Base-by-base conservation (phyloP, 2,888 invertebrate genomes). In the Plagiodera versicolora region DNA sequence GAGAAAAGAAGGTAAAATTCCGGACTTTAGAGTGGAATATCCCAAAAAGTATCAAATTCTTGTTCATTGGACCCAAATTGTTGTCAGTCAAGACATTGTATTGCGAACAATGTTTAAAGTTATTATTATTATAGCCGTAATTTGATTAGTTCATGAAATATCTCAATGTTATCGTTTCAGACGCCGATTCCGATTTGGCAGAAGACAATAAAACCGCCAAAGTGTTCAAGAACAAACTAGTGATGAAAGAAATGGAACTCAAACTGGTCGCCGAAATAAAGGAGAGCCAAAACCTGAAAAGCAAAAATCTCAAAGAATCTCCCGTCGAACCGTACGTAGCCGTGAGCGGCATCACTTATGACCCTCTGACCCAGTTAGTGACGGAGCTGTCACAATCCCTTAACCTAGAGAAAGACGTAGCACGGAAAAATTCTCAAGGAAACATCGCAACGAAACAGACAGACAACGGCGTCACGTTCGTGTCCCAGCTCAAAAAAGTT, bases 331-430 rank as follows among this genome's bases (percentile, higher is more conserved):
- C 73, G 46, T 61, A 74, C 77, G 70, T 77, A 72, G 76, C 83
- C 50, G 82, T 82, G 81, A 83, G 85, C 65, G 77, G 82, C 32
- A 82, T 83, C 79, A 82, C 84, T 62, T 78, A 84, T 68, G 92
- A 92, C 79, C 93, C 93, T 0, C 92, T 90, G 10, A 85, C 90
- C 53, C 87, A 93, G 74, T 82, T 94, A 66, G 89, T 94, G 9
- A 90, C 89, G 11, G 94, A 94, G 80, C 83, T 94, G 56, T 92
- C 92, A 52, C 94, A 94, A 79, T 91, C 89, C 73, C 86, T 94
- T 73, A 90, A 90, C 58, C 48, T 66, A 56, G 71, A 72, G 60
- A 70, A 66, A 59, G 70, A 70, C 56, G 66, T 54, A 46, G 59
- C 56, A n/a, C 66, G 71, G 20, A 76, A 71, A 61, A 71, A 69